phyloP scores from a whole-genome alignment of 2,888 invertebrate species.

The Apeira syringaria region DNA sequence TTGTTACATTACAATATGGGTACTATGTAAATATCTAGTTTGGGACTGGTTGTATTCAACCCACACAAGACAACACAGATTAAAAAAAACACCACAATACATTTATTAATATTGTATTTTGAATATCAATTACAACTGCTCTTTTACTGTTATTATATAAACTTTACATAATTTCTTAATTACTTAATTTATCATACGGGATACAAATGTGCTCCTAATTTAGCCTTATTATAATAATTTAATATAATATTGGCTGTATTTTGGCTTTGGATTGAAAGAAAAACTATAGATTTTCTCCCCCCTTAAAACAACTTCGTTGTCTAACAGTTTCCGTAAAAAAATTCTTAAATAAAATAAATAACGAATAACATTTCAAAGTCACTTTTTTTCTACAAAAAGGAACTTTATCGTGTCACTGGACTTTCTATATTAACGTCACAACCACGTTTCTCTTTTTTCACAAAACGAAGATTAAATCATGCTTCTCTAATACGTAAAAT shows the following conservation, averaged over 20 bases:
- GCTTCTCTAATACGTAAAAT: slow-evolving; percentile 49
- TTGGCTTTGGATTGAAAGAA: slow-evolving; percentile 12
- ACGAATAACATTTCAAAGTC: slow-evolving; percentile 74
- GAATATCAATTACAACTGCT: slow-evolving; percentile 75
- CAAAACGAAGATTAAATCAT: slow-evolving; percentile 44
- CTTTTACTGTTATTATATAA: slow-evolving; percentile 68
- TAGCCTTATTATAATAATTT: slow-evolving; percentile 33
- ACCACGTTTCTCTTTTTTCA: slow-evolving; percentile 61
- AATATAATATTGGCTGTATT: slow-evolving; percentile 13
- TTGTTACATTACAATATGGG: no score
- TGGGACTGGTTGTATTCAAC: no score
- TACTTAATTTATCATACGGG: slow-evolving; percentile 49
- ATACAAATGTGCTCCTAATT: slow-evolving; percentile 55
- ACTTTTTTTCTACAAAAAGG: slow-evolving; percentile 55
- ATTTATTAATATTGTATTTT: slow-evolving; percentile 76
- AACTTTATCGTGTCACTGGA: slow-evolving; percentile 51
- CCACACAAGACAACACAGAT: no score
- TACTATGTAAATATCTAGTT: no score
- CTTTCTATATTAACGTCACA: slow-evolving; percentile 69
- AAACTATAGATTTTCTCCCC: not conserved
- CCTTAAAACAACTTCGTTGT: slow-evolving; percentile 19
- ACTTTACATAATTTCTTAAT: slow-evolving; percentile 51
- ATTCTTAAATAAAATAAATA: slow-evolving; percentile 26
- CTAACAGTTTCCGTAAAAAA: slow-evolving; percentile 12
- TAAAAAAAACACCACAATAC: slow-evolving; percentile 51